Evolutionary conservation across 2,888 invertebrate genomes (phyloP), one percentile per base, ranked within the genome.

Genomic region (Troides aeacus): DNA sequence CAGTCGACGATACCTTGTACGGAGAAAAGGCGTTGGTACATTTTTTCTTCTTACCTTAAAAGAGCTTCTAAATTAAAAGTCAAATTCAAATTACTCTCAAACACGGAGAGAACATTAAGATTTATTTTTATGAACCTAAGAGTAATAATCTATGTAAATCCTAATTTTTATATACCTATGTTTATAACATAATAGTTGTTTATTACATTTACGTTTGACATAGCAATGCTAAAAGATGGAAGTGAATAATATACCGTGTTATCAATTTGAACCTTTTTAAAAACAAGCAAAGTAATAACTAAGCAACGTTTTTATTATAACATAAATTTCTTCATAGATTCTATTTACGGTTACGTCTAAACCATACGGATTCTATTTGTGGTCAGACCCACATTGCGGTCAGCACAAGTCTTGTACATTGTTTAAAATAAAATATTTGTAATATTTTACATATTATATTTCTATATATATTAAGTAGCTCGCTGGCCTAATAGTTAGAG

Each of bases 41-140:
- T 50, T 66, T 65, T 66, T 7, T n/a, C 50, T 36, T n/a, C 36
- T 53, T 53, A 36, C n/a, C 46, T 39, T 66, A 53, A 18, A 24
- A 30, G 21, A 50, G n/a, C n/a, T 6, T 53, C n/a, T 6, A 60
- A 39, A n/a, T 62, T 56, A 56, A 59, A 59, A 65, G 23, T 58
- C 46, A 65, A 59, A 46, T 58, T 23, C 21, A 58, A 58, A 42
- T 58, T 58, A 24, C 6, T 36, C 36, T 53, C 30, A 24, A 66
- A 53, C 10, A 46, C 24, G 21, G 36, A 17, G 6, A 21, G 21
- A 21, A 21, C 21, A 50, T 17, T 15, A 17, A 17, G 18, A 50
- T 50, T 50, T 50, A 15, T 50, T 50, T 17, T 50, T 39, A 39
- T 39, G 1, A 39, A 39, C 10, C 1, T 39, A 30, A 30, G 30